A percentile compares a stretch with the other conserved stretches of the same genome.
Conservation (phyloP, 2,113 vertebrate genomes). For the Phylloscopus trochilus region DNA sequence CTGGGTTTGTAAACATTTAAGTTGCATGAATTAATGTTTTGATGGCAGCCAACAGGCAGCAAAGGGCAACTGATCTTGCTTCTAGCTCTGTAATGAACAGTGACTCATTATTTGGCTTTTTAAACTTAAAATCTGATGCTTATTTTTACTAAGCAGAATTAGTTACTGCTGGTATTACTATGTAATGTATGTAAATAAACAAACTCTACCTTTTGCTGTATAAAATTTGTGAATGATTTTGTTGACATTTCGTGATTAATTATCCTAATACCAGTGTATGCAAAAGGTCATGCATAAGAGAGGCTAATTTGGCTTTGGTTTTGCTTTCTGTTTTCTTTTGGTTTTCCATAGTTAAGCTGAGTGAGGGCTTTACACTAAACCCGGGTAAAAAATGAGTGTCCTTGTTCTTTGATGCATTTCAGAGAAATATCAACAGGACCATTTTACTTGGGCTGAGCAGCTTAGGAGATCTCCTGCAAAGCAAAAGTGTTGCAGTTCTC, state of each 20-base stretch:
- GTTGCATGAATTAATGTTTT: background rate
- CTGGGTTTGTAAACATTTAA: background rate
- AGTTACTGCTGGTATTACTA: background rate
- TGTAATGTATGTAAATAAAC: background rate
- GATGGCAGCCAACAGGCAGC: background rate
- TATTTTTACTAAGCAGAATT: background rate
- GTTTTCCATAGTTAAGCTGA: background rate
- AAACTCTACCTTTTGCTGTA: background rate
- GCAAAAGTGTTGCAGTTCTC: background rate
- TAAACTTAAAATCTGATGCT: background rate
- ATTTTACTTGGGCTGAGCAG: background rate
- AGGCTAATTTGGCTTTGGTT: background rate
- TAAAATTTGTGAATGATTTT: background rate
- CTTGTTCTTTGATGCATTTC: background rate
- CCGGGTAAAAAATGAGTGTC: background rate
- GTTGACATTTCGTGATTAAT: background rate
- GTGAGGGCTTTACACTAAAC: background rate
- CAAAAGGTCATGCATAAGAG: background rate
- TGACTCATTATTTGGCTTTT: background rate
- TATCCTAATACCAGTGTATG: background rate
- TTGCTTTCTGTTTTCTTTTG: background rate
- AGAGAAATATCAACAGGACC: background rate
- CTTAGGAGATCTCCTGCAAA: background rate
- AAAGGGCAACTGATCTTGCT: background rate
- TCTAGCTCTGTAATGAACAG: background rate